Percentiles rank a stretch among this genome's conserved stretches.
Evolutionary conservation across 2,797 vertebrate species (phyloP).

Genomic region (Cynopterus sphinx): DNA sequence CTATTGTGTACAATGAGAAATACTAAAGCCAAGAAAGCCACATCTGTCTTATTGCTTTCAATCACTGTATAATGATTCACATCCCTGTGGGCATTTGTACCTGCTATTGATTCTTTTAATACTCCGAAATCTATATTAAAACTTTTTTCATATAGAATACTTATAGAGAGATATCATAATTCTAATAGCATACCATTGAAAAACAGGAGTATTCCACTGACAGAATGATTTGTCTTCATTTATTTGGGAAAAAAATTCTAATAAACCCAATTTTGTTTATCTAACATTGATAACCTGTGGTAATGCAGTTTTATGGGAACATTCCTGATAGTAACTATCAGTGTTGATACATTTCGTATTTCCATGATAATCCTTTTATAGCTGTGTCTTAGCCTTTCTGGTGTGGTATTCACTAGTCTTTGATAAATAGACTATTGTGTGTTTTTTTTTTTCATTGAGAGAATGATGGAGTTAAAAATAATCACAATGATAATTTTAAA

Average conservation of each 20-base stretch:
- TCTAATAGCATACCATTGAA: slow-evolving; percentile 27
- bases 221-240: background rate
- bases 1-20: background rate
- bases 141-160: background rate
- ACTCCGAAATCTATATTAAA: slow-evolving; percentile 22
- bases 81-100: background rate
- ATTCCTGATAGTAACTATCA: slow-evolving; percentile 47
- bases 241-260: background rate
- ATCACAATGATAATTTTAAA: slow-evolving; percentile 76
- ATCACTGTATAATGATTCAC: background rate
- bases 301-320: background rate
- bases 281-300: background rate
- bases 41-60: background rate
- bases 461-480: slow-evolving; percentile 79
- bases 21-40: background rate
- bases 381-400: slow-evolving; percentile 56
- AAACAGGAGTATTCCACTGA: background rate
- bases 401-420: slow-evolving; percentile 53
- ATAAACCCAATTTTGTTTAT: background rate
- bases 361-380: slow-evolving; percentile 51
- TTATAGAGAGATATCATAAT: background rate
- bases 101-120: background rate
- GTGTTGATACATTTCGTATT: slow-evolving; percentile 42
- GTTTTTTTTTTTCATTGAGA: slow-evolving; percentile 59
- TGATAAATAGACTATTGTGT: slow-evolving; percentile 76